Conservation (phyloP, 2,113 vertebrate genomes). For the Columba livia region DNA sequence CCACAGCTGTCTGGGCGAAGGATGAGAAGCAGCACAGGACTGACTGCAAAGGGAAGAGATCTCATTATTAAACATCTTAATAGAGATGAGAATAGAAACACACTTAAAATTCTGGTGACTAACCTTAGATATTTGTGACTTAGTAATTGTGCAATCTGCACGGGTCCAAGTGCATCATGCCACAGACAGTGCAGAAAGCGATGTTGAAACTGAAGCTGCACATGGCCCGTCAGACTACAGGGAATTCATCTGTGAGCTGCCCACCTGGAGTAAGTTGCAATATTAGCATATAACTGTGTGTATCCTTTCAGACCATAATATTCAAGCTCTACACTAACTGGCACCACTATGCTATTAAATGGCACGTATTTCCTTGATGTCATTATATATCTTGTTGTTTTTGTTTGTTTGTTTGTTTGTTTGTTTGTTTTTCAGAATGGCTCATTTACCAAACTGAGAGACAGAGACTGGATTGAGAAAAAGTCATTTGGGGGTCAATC, state of each 20-base stretch:
- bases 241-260: neutral
- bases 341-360: neutral
- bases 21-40: neutral
- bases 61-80: neutral
- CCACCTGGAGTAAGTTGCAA: neutral
- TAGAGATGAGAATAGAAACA: neutral
- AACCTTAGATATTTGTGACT: neutral
- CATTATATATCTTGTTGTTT: neutral
- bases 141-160: neutral
- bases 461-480: neutral
- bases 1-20: neutral
- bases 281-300: neutral
- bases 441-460: neutral
- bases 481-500: neutral
- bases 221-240: accelerated
- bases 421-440: neutral
- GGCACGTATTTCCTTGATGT: neutral
- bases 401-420: too few species aligned
- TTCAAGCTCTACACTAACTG: neutral
- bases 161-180: neutral
- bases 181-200: neutral
- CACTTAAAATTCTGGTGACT: neutral
- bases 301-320: neutral
- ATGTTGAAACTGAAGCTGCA: neutral
- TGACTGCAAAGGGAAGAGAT: neutral